Percentiles rank a stretch among this genome's conserved stretches.
phyloP scores from a whole-genome alignment of 2,888 invertebrate genomes.

The Plemyria rubiginata region DNA sequence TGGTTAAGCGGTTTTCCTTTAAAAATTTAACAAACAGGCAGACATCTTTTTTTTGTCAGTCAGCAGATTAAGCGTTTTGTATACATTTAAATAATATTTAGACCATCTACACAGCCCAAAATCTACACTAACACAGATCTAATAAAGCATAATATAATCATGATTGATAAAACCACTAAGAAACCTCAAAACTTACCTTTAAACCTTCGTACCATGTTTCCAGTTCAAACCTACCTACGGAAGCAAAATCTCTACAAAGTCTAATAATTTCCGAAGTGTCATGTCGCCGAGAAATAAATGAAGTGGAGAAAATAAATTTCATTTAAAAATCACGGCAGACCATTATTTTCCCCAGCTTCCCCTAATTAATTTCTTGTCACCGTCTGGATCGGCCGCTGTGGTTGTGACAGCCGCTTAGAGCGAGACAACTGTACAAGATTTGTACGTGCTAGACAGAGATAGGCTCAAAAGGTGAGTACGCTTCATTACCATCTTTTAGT shows the following conservation, averaged over 20 bases:
- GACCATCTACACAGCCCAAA: too few species aligned
- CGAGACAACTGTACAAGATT: conserved; percentile 47
- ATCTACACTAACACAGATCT: too few species aligned
- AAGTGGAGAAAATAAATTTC: conserved; percentile 83
- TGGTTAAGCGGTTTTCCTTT: too few species aligned
- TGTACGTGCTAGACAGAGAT: conserved; percentile 50
- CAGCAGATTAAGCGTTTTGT: too few species aligned
- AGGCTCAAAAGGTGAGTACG: conserved; percentile 70
- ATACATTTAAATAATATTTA: too few species aligned
- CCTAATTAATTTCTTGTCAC: conserved; percentile 85
- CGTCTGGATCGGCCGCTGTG: conserved; percentile 79
- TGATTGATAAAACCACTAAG: too few species aligned
- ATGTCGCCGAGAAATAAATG: conserved; percentile 82
- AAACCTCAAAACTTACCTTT: background rate
- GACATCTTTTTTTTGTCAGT: too few species aligned
- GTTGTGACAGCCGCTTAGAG: conserved; percentile 72
- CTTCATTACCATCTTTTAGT: conserved; percentile 82
- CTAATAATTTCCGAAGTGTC: conserved; percentile 83
- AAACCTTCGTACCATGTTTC: conserved; percentile 42
- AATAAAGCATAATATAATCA: too few species aligned
- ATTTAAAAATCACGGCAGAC: conserved; percentile 83
- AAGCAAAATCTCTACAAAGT: conserved; percentile 66
- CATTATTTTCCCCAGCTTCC: conserved; percentile 81
- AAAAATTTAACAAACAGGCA: too few species aligned
- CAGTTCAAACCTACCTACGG: conserved; percentile 66